These are phyloP conservation scores for Catotricha subobsoleta DNA, from an alignment of 2,888 invertebrate species.

Conservation along the genomic window DNA sequence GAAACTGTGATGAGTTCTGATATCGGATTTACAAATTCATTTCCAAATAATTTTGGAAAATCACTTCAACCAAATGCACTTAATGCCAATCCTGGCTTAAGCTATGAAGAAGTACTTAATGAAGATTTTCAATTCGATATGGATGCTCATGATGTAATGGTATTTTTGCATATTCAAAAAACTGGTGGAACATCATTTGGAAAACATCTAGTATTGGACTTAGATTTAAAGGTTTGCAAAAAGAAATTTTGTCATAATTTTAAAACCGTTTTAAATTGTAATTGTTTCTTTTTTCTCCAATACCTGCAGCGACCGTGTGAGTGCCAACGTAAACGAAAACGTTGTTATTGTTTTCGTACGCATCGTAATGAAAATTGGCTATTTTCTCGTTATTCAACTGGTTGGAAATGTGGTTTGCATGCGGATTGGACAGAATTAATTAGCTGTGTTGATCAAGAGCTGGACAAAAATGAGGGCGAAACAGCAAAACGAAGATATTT, in stretches of 20 bases:
- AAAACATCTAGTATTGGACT: slow-evolving; percentile 84
- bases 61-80: slow-evolving; percentile 31
- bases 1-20: slow-evolving; percentile 32
- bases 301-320: slow-evolving; percentile 73
- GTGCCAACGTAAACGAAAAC: slow-evolving; percentile 74
- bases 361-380: slow-evolving; percentile 92
- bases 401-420: slow-evolving; percentile 96
- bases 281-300: slow-evolving; percentile 10
- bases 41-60: slow-evolving; percentile 35
- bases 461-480: slow-evolving; percentile 79
- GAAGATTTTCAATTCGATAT: slow-evolving; percentile 79
- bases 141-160: slow-evolving; percentile 90
- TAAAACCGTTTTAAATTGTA: slow-evolving; percentile 5
- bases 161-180: slow-evolving; percentile 97
- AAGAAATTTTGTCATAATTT: slow-evolving; percentile 11
- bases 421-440: slow-evolving; percentile 97
- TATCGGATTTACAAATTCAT: slow-evolving; percentile 14
- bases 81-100: slow-evolving; percentile 45
- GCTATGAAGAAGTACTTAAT: slow-evolving; percentile 72
- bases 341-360: slow-evolving; percentile 82
- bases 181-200: slow-evolving; percentile 98
- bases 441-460: slow-evolving; percentile 73
- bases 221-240: slow-evolving; percentile 52
- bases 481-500: slow-evolving; percentile 74
- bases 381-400: slow-evolving; percentile 91